Evolutionary conservation across 2,888 invertebrate genomes (phyloP).

Genomic region (Tortrix viridana): DNA sequence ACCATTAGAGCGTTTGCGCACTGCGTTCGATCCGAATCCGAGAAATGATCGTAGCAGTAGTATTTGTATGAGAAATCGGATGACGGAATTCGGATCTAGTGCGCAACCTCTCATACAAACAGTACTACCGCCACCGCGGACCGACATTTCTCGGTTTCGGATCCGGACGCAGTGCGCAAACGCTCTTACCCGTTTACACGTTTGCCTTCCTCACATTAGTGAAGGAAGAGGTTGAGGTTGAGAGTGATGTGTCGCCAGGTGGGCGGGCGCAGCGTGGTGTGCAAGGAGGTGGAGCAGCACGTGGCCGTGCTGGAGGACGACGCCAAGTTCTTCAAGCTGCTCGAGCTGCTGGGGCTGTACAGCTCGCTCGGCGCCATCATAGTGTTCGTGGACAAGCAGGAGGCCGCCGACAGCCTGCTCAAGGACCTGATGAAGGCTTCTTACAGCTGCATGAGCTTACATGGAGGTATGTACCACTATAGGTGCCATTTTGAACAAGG

Average conservation of each 20-base stretch:
- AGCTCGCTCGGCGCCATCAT: constrained; percentile 96
- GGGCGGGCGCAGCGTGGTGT: constrained; percentile 97
- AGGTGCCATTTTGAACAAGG: not conserved
- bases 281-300: constrained; percentile 98
- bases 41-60: too few species aligned
- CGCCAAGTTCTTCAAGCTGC: constrained; percentile 97
- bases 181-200: too few species aligned
- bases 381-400: constrained; percentile 99
- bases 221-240: too few species aligned
- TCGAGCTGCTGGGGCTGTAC: constrained; percentile 98
- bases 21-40: too few species aligned
- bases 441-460: constrained; percentile 98
- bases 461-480: constrained; percentile 87
- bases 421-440: constrained; percentile 98
- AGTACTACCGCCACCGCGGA: too few species aligned
- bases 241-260: constrained; percentile 77
- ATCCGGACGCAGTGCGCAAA: too few species aligned
- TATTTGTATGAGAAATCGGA: too few species aligned
- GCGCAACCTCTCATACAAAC: too few species aligned
- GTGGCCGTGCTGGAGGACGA: constrained; percentile 97
- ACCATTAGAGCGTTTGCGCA: too few species aligned
- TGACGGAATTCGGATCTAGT: too few species aligned
- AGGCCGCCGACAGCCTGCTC: constrained; percentile 96
- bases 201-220: too few species aligned
- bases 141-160: too few species aligned